phyloP scores from a whole-genome alignment of 2,797 vertebrate species.

The Muscicapa striata region DNA sequence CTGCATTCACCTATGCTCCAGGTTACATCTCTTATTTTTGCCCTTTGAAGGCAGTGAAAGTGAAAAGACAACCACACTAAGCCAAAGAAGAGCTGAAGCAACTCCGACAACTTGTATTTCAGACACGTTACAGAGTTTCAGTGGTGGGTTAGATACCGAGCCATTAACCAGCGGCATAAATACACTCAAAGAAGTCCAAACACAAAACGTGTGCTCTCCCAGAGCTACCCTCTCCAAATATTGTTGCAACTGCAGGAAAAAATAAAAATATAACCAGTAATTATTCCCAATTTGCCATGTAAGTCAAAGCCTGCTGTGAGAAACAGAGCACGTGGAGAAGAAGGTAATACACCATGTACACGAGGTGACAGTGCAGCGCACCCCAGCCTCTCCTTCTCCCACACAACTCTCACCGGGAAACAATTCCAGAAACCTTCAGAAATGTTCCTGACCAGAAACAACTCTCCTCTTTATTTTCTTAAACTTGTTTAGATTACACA shows the following conservation, averaged over 20 bases:
- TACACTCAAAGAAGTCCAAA: not conserved
- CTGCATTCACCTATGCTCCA: not conserved
- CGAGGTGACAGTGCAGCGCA: fast-evolving
- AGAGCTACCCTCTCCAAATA: not conserved
- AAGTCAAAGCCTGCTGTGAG: not conserved
- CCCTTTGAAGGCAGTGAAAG: not conserved
- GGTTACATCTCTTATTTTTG: not conserved
- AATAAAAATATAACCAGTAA: not conserved
- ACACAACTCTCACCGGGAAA: not conserved
- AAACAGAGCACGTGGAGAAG: not conserved
- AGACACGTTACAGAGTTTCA: not conserved
- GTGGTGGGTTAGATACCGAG: fast-evolving
- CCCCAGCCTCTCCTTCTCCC: not conserved
- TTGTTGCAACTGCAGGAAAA: not conserved
- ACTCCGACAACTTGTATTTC: not conserved
- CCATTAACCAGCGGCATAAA: not conserved
- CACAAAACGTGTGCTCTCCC: not conserved
- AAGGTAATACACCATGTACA: not conserved
- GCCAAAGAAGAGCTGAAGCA: not conserved
- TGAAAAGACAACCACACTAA: not conserved
- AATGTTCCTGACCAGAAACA: not conserved
- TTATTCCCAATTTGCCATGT: not conserved
- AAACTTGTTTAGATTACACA: constrained; percentile 36
- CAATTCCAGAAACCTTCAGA: not conserved
- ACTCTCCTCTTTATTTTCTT: not conserved